Conservation (phyloP, 2,113 vertebrate species). For the Halcyon malimbica region DNA sequence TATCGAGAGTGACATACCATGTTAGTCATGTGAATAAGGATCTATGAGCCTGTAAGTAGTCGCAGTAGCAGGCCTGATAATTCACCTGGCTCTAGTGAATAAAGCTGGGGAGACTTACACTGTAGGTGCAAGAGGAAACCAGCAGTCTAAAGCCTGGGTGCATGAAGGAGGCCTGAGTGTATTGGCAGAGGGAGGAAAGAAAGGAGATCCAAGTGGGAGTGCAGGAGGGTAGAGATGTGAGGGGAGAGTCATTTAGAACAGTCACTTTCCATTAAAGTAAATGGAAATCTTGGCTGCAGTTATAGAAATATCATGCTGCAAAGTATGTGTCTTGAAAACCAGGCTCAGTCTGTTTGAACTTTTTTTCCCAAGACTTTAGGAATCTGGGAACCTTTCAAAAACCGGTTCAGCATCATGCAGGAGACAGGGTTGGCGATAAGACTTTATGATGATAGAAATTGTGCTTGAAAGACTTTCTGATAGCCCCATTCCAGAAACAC, state of each 20-base stretch:
- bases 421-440: not conserved
- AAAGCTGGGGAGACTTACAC: not conserved
- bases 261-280: not conserved
- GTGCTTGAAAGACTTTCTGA: not conserved
- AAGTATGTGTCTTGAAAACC: not conserved
- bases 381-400: not conserved
- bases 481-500: not conserved
- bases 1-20: not conserved
- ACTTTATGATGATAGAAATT: not conserved
- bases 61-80: not conserved
- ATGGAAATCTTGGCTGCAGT: not conserved
- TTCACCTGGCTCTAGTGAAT: not conserved
- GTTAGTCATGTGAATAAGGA: not conserved
- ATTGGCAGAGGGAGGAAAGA: not conserved
- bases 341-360: not conserved
- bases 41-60: accelerated
- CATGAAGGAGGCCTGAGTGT: not conserved
- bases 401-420: not conserved
- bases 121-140: not conserved
- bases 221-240: not conserved
- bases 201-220: not conserved
- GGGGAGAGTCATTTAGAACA: not conserved
- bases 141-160: not conserved
- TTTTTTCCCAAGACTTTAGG: not conserved
- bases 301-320: not conserved